Evolutionary conservation across 2,113 vertebrate species (phyloP).

Genomic region (Azemiops feae): DNA sequence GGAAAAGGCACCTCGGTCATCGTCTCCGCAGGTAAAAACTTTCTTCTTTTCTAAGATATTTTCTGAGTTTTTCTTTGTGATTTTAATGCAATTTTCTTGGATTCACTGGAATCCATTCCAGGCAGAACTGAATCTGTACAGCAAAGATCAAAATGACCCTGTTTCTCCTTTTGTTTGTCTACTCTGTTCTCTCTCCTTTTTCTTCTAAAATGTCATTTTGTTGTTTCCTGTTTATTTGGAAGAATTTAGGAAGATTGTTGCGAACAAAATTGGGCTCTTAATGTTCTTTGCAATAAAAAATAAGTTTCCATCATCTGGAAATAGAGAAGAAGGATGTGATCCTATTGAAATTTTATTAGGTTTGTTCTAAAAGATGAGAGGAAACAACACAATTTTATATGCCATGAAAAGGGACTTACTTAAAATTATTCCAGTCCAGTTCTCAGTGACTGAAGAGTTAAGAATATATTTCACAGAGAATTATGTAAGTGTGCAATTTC

Average conservation of each 20-base stretch:
- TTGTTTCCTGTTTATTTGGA: neutral
- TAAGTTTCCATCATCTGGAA: neutral
- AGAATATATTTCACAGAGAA: neutral
- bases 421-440: neutral
- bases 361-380: neutral
- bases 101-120: neutral
- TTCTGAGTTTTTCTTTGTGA: neutral
- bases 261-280: neutral
- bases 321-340: neutral
- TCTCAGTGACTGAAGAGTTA: neutral
- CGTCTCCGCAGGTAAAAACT: slow-evolving; percentile 58
- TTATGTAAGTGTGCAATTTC: neutral
- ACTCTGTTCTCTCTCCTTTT: neutral
- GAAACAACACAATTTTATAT: neutral
- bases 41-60: neutral
- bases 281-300: neutral
- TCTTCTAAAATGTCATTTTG: neutral
- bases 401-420: neutral
- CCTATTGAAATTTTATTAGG: neutral
- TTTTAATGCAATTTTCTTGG: neutral
- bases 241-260: neutral
- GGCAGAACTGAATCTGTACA: neutral
- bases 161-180: neutral
- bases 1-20: slow-evolving; percentile 70
- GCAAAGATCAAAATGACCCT: neutral